Percentiles rank a stretch among this genome's conserved stretches.
These are phyloP conservation scores for Propithecus deckenii DNA, from an alignment of 2,797 vertebrate species.

Conservation along the genomic window DNA sequence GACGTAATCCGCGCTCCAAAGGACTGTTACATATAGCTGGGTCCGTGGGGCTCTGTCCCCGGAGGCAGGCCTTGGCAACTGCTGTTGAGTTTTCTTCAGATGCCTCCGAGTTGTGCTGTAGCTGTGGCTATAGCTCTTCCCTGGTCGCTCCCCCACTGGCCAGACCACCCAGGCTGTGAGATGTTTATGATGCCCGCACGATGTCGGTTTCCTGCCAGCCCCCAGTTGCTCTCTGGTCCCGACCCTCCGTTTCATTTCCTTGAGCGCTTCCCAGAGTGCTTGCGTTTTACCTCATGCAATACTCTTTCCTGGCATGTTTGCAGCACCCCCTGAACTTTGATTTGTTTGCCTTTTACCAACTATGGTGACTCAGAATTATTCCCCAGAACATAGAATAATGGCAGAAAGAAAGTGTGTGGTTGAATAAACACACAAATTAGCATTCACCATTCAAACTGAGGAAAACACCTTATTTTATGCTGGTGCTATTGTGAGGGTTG, in stretches of 20 bases:
- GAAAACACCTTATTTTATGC: neutral
- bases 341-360: neutral
- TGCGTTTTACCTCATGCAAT: neutral
- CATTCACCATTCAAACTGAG: neutral
- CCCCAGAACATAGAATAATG: neutral
- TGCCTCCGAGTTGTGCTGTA: neutral
- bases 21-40: neutral
- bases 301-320: neutral
- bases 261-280: neutral
- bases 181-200: neutral
- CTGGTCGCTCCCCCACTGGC: neutral
- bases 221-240: neutral
- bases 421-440: neutral
- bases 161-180: neutral
- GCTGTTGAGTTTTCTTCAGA: neutral
- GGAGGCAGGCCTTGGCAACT: neutral
- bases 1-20: accelerated
- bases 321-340: neutral
- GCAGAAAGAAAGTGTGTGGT: neutral
- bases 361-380: neutral
- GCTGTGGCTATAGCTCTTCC: neutral
- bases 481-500: neutral
- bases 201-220: neutral
- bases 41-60: neutral
- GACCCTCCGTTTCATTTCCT: accelerated